Evolutionary conservation across 2,797 vertebrate species (phyloP).

Genomic region (Thunnus albacares): DNA sequence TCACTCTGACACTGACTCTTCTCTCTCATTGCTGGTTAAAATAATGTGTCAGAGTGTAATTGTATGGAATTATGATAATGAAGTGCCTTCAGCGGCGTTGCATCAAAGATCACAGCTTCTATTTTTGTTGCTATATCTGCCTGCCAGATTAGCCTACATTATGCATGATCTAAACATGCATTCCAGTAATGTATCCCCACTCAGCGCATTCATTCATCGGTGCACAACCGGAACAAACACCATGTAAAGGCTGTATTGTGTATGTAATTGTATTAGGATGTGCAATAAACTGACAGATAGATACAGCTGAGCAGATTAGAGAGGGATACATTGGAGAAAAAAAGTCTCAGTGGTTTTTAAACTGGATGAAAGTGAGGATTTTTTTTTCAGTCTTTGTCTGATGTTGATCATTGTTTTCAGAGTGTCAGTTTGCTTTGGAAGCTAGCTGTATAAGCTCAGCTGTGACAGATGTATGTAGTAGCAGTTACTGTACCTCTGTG

Average conservation of each 20-base stretch:
- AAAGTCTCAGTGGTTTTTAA: not conserved
- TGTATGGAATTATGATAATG: conserved; percentile 54
- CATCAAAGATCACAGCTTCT: conserved; percentile 56
- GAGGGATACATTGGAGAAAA: not conserved
- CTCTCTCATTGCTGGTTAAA: not conserved
- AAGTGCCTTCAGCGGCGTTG: conserved; percentile 42
- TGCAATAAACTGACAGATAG: conserved; percentile 16
- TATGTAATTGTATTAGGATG: conserved; percentile 22
- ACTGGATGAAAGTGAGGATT: not conserved
- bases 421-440: not conserved
- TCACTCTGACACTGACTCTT: conserved; percentile 17
- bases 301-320: conserved; percentile 9
- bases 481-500: not conserved
- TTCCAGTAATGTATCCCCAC: conserved; percentile 32
- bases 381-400: not conserved
- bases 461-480: not conserved
- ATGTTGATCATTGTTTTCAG: not conserved
- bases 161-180: conserved; percentile 43
- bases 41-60: conserved; percentile 31
- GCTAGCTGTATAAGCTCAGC: not conserved
- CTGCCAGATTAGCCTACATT: conserved; percentile 48
- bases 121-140: conserved; percentile 47
- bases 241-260: conserved; percentile 11
- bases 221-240: conserved; percentile 6
- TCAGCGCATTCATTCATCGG: conserved; percentile 4